These are phyloP conservation scores for Pteropus rufus DNA, from an alignment of 2,797 vertebrate genomes.

Conservation along the genomic window DNA sequence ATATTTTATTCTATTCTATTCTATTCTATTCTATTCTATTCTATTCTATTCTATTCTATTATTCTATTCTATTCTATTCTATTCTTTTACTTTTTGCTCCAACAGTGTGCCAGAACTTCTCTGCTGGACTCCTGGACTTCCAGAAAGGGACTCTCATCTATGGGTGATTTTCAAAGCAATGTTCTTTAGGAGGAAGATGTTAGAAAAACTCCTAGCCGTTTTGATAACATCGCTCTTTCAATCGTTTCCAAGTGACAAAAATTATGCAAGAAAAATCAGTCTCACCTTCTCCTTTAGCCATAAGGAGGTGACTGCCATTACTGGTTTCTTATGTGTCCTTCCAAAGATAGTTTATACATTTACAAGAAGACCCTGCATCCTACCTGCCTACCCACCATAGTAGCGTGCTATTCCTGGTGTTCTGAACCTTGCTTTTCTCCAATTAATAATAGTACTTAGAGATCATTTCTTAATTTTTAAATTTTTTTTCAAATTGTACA, in stretches of 20 bases:
- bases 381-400: not conserved
- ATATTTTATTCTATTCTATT: no score
- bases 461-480: not conserved
- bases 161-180: not conserved
- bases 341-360: not conserved
- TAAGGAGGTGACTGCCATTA: not conserved
- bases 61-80: no score
- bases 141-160: not conserved
- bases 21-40: no score
- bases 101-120: not conserved
- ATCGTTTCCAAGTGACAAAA: not conserved
- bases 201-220: not conserved
- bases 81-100: not conserved
- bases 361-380: not conserved
- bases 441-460: not conserved
- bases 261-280: not conserved
- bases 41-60: no score
- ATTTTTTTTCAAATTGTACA: not conserved
- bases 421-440: not conserved
- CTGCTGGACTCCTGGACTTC: not conserved
- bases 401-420: not conserved
- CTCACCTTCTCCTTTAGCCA: not conserved
- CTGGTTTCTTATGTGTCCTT: not conserved
- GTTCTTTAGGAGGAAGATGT: not conserved
- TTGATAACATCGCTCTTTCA: not conserved